phyloP scores from a whole-genome alignment of 2,888 invertebrate species.

The Lepidocyrtoides sp. region DNA sequence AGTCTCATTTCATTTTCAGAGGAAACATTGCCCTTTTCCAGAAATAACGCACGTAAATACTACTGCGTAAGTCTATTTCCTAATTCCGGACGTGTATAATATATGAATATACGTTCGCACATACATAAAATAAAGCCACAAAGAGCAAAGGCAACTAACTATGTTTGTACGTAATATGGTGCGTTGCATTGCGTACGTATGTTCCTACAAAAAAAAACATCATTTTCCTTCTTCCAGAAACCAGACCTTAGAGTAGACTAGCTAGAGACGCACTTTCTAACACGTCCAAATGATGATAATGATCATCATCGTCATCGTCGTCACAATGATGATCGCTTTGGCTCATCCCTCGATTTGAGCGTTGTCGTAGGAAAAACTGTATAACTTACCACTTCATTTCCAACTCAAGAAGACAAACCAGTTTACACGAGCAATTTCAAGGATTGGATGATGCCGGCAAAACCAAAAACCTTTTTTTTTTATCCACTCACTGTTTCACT shows the following conservation, averaged over 20 bases:
- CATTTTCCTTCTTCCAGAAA: too few species aligned
- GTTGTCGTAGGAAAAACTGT: constrained; percentile 16
- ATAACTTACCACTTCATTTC: constrained; percentile 49
- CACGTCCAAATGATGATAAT: constrained; percentile 3
- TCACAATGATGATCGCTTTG: constrained; percentile 41
- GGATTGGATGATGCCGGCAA: constrained; percentile 69
- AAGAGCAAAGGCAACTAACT: not conserved
- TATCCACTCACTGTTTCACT: constrained; percentile 29
- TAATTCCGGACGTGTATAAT: not conserved
- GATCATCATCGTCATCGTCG: not conserved
- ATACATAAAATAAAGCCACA: constrained; percentile 28
- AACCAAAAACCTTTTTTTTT: constrained; percentile 70
- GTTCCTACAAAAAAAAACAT: too few species aligned
- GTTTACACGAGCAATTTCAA: constrained; percentile 65
- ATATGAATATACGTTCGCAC: not conserved
- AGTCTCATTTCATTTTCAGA: constrained; percentile 47
- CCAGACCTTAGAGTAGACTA: too few species aligned
- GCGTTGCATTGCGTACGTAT: too few species aligned
- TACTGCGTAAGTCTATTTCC: constrained; percentile 18
- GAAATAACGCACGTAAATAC: not conserved
- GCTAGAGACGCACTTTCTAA: not conserved
- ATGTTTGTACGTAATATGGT: too few species aligned
- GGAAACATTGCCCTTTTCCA: not conserved
- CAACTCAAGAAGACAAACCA: constrained; percentile 51
- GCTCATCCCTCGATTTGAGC: constrained; percentile 46